Base-by-base conservation (phyloP, 2,888 invertebrate species). In the Hyppa rectilinea region DNA sequence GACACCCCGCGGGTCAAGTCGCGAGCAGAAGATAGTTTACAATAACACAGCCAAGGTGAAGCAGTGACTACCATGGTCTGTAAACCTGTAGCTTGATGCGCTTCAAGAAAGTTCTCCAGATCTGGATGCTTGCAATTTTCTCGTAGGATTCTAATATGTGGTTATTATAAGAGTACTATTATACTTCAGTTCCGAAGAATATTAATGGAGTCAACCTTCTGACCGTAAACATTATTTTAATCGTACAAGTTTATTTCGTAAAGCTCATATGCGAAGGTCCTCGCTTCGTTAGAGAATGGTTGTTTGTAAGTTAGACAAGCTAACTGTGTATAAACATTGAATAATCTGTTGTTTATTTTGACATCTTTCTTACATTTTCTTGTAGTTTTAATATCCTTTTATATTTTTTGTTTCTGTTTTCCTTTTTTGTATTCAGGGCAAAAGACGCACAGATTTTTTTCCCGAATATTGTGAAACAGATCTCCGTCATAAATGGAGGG, bases 201-300 rank as follows among this genome's bases (percentile, higher is more conserved):
- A 23, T 31, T 38, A 29, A 1, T 0, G 4, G 20, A 50, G 36
- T 69, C 10, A 14, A 47, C 45, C 60, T 75, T 71, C 49, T 75
- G 60, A 9, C 20, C n/a, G 20, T 20, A 12, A 20, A 43, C 17
- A 34, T 63, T n/a, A n/a, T n/a, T n/a, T 38, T 17, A 40, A 31
- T 47, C 23, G 45, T 34, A n/a, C 36, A 63, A 66, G 60, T 55
- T 74, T 66, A 66, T 78, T 81, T 73, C 38, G 49, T 58, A 59
- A 60, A 62, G 2, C 40, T 47, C 47, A 68, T 66, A 75, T 56
- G 63, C 78, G 64, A 72, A 73, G 73, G 71, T 75, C 64, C 71
- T 65, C 52, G 43, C 56, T 71, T 72, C 74, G 75, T 80, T 78
- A 80, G 59, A 34, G 52, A 80, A 72, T 74, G 61, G 45, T 70